Evolutionary conservation across 2,888 invertebrate species (phyloP).

Genomic region (Lasius platythorax): DNA sequence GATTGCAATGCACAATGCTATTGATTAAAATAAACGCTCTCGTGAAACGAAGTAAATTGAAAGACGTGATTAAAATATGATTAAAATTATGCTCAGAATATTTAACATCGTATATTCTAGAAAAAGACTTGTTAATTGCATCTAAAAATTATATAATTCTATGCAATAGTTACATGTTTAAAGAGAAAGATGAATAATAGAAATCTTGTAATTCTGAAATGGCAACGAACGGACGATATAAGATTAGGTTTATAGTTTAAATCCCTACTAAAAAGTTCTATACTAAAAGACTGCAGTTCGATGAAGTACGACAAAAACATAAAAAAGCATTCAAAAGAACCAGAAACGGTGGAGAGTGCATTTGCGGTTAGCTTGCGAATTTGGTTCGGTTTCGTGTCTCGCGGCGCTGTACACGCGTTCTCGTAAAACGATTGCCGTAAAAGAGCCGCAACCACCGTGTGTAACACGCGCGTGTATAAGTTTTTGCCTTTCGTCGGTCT

Average conservation of each 20-base stretch:
- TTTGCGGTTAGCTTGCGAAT: slow-evolving; percentile 19
- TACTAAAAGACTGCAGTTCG: background rate
- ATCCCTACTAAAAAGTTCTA: background rate
- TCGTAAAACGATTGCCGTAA: slow-evolving; percentile 38
- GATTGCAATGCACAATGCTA: background rate
- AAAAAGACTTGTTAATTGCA: background rate
- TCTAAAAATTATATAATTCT: background rate
- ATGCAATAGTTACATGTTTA: background rate
- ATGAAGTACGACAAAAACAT: background rate
- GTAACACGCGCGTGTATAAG: slow-evolving; percentile 5
- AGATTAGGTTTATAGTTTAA: background rate
- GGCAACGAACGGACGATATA: background rate
- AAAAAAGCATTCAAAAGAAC: background rate
- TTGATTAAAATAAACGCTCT: slow-evolving; percentile 5
- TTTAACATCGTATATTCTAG: background rate
- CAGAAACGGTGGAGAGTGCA: background rate
- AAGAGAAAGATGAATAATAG: background rate
- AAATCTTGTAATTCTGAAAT: background rate
- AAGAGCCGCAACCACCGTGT: slow-evolving; percentile 18
- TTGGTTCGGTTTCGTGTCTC: slow-evolving; percentile 27
- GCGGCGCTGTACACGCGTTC: background rate
- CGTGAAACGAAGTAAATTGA: background rate
- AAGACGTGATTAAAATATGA: background rate
- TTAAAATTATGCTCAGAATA: background rate
- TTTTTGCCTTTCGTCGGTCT: slow-evolving; percentile 36